These are phyloP conservation scores for Idaea biselata DNA, from an alignment of 2,888 invertebrate species.

Conservation along the genomic window DNA sequence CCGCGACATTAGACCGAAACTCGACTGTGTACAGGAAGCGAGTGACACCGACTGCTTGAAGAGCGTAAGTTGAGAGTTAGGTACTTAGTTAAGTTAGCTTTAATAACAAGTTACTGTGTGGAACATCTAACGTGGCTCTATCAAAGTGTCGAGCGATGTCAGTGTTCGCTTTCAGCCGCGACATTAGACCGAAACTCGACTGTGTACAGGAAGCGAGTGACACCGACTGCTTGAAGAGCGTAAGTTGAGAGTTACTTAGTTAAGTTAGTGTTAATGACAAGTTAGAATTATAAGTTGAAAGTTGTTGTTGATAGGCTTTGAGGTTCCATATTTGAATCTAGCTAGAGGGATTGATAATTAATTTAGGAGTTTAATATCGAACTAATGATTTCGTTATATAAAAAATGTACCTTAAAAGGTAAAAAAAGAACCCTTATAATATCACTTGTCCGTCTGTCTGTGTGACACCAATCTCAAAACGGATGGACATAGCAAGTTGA, in stretches of 20 bases:
- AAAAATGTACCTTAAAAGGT: too few species aligned
- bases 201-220: slow-evolving; percentile 85
- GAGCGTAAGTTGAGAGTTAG: slow-evolving; percentile 67
- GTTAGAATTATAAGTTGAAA: not conserved
- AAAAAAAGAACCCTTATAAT: too few species aligned
- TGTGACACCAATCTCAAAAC: too few species aligned
- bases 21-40: slow-evolving; percentile 86
- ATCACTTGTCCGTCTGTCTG: too few species aligned
- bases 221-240: slow-evolving; percentile 83
- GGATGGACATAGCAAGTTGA: too few species aligned
- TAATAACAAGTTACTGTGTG: too few species aligned
- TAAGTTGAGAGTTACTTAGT: slow-evolving; percentile 47
- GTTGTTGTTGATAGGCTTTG: not conserved
- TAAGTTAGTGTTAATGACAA: not conserved
- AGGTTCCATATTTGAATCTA: not conserved
- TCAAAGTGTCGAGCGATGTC: slow-evolving; percentile 88
- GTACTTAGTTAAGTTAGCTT: too few species aligned
- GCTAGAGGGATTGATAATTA: not conserved
- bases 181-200: slow-evolving; percentile 89
- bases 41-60: slow-evolving; percentile 84
- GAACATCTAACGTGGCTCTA: slow-evolving; percentile 83
- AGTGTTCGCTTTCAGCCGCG: slow-evolving; percentile 87
- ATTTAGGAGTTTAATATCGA: not conserved
- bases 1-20: slow-evolving; percentile 88
- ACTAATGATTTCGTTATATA: too few species aligned